phyloP scores from a whole-genome alignment of 2,888 invertebrate genomes.

The Pristionchus arcanus region DNA sequence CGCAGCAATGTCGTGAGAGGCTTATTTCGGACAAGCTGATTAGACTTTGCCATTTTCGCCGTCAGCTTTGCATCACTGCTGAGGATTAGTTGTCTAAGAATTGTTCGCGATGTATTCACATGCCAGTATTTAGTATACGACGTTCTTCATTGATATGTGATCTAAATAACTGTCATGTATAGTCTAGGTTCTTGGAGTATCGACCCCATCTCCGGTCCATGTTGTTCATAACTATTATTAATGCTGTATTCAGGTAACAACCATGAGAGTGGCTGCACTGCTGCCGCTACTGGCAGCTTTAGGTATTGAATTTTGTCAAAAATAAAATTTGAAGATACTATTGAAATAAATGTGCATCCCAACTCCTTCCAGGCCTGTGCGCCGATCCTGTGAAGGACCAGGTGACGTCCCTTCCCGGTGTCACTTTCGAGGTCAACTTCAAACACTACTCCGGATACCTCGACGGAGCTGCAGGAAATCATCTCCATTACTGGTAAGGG shows the following conservation, averaged over 20 bases:
- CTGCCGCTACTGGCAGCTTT: neutral
- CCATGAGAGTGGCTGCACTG: neutral
- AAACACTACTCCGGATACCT: constrained; percentile 81
- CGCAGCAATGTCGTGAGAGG: neutral
- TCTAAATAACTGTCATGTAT: no score
- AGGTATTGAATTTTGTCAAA: neutral
- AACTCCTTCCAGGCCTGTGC: constrained; percentile 47
- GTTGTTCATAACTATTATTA: neutral
- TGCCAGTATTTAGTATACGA: no score
- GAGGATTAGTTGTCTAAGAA: neutral
- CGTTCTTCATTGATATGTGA: no score
- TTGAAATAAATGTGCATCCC: neutral
- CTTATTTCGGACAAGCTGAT: neutral
- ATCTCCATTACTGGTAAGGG: constrained; percentile 81
- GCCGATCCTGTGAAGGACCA: constrained; percentile 62
- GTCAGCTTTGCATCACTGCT: neutral
- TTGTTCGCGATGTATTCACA: no score
- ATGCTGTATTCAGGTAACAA: neutral
- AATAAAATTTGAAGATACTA: neutral
- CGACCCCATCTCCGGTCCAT: neutral
- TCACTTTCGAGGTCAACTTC: constrained; percentile 75
- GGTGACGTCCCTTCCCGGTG: constrained; percentile 66
- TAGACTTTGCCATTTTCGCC: neutral
- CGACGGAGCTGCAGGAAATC: constrained; percentile 69
- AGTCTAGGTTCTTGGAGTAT: no score